Percentiles rank a stretch among this genome's conserved stretches.
These are phyloP conservation scores for Cacatua alba DNA, from an alignment of 2,113 vertebrate species.

Conservation along the genomic window DNA sequence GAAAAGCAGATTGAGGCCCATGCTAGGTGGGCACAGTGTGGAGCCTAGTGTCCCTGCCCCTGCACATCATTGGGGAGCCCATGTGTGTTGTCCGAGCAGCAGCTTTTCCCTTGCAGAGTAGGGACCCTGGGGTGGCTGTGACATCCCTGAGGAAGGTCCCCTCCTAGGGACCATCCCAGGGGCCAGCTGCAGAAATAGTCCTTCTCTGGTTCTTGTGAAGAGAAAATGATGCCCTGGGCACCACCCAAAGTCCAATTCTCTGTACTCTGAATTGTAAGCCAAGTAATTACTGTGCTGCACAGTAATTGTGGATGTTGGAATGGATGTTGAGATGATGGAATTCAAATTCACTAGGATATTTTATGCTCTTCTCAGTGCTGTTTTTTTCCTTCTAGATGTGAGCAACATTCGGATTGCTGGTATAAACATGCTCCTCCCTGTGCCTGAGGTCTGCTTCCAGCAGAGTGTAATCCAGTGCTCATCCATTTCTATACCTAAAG, in stretches of 20 bases:
- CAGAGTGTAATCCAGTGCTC: not conserved
- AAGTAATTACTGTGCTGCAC: not conserved
- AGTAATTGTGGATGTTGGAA: no score
- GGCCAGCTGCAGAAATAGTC: not conserved
- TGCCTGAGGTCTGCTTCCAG: not conserved
- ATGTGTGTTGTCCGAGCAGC: not conserved
- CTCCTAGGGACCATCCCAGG: not conserved
- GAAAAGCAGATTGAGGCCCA: rapidly evolving
- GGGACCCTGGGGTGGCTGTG: not conserved
- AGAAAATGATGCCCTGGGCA: not conserved
- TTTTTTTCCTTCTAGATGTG: not conserved
- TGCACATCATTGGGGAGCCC: not conserved
- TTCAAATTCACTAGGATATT: not conserved
- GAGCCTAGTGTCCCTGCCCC: not conserved
- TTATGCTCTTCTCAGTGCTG: not conserved
- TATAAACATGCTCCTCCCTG: not conserved
- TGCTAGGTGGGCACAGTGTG: rapidly evolving
- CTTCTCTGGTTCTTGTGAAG: not conserved
- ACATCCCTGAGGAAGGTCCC: not conserved
- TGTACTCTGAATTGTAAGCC: not conserved
- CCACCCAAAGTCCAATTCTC: not conserved
- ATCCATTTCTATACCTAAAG: not conserved
- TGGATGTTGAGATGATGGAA: not conserved
- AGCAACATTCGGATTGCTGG: not conserved
- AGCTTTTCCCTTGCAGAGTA: not conserved